Evolutionary conservation across 2,113 vertebrate species (phyloP).

Genomic region (Lophura nycthemera): DNA sequence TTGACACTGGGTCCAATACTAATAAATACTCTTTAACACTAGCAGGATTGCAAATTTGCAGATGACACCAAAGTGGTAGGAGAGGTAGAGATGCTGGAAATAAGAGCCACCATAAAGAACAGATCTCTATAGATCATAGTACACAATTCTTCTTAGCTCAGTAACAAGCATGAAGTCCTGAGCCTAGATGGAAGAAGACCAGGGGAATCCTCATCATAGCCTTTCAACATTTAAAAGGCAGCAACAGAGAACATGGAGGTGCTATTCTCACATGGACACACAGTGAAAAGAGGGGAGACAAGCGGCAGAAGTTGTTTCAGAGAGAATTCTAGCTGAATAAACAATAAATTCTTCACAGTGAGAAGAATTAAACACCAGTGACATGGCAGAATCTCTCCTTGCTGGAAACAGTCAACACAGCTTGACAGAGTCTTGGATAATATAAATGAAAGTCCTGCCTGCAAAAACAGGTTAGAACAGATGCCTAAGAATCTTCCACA

Average conservation of each 20-base stretch:
- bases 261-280: rapidly evolving
- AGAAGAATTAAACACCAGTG: not conserved
- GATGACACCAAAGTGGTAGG: no score
- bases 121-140: rapidly evolving
- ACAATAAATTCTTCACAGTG: not conserved
- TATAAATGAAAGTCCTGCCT: not conserved
- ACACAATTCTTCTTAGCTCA: not conserved
- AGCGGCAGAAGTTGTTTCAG: not conserved
- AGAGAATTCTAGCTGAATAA: not conserved
- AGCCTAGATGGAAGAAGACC: not conserved
- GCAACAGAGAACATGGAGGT: rapidly evolving
- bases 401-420: not conserved
- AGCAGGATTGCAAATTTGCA: not conserved
- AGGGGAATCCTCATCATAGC: not conserved
- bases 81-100: not conserved
- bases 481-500: not conserved
- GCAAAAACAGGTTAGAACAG: not conserved
- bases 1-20: not conserved
- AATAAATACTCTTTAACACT: not conserved
- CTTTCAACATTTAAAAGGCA: not conserved
- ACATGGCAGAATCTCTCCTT: not conserved
- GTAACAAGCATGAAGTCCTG: not conserved
- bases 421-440: not conserved
- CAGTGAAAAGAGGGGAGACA: not conserved
- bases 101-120: not conserved